Evolutionary conservation across 2,113 vertebrate genomes (phyloP).

Genomic region (Thomomys bottae): DNA sequence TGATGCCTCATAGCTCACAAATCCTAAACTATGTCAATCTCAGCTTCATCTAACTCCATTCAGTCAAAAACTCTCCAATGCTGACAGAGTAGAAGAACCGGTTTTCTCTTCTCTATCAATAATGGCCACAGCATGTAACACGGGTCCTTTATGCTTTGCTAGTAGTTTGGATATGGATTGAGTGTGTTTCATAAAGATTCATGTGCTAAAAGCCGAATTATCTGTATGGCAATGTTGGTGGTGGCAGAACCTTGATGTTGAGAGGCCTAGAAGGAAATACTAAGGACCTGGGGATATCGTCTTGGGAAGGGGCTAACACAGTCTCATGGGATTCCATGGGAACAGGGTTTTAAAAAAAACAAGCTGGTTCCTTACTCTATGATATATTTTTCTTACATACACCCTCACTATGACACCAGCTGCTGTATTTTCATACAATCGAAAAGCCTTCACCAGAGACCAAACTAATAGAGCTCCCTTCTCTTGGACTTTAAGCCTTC

Average conservation of each 20-base stretch:
- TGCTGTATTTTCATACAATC: not conserved
- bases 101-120: not conserved
- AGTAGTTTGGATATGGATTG: not conserved
- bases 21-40: not conserved
- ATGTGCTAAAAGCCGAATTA: not conserved
- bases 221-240: not conserved
- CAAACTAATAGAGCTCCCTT: too few relatives aligned
- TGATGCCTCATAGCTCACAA: not conserved
- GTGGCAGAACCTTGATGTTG: not conserved
- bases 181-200: not conserved
- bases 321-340: not conserved
- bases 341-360: not conserved
- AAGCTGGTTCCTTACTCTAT: not conserved
- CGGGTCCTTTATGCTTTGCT: not conserved
- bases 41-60: too few relatives aligned
- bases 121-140: too few relatives aligned
- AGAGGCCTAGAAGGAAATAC: not conserved
- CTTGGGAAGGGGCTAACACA: not conserved
- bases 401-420: not conserved
- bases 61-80: not conserved
- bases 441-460: not conserved
- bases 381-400: not conserved
- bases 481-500: not conserved
- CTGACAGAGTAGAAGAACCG: not conserved
- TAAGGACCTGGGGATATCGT: not conserved